These are phyloP conservation scores for Phengaris arion DNA, from an alignment of 2,888 invertebrate species.

Conservation along the genomic window DNA sequence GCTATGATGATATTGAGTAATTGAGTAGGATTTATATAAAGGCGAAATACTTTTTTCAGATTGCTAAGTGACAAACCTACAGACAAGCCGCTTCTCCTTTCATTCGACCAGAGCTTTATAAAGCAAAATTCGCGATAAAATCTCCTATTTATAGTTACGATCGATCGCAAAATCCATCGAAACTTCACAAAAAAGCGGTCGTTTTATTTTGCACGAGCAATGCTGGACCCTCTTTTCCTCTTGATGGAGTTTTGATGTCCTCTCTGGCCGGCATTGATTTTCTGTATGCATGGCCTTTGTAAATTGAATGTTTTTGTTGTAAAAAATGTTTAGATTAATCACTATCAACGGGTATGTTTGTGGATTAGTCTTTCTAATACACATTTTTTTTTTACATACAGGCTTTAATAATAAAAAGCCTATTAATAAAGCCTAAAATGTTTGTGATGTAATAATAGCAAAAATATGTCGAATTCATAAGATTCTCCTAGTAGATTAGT, in stretches of 20 bases:
- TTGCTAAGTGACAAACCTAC: not conserved
- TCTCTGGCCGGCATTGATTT: constrained; percentile 45
- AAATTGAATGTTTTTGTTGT: constrained; percentile 17
- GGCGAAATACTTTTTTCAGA: too few species aligned
- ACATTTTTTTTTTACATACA: too few species aligned
- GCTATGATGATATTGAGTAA: too few species aligned
- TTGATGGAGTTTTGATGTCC: constrained; percentile 69
- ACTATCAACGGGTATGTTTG: constrained; percentile 1
- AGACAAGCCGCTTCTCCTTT: not conserved
- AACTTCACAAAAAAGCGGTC: constrained; percentile 9
- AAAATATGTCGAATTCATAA: too few species aligned
- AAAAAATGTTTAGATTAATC: constrained; percentile 21
- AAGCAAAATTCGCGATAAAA: constrained; percentile 17
- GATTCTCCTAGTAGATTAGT: too few species aligned
- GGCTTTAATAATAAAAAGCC: too few species aligned
- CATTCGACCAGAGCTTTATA: not conserved
- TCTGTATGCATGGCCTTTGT: constrained; percentile 22
- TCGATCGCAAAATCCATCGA: constrained; percentile 2
- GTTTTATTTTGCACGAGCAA: constrained; percentile 39
- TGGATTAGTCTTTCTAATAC: too few species aligned
- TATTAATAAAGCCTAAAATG: too few species aligned
- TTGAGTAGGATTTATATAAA: too few species aligned
- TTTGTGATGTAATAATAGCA: too few species aligned
- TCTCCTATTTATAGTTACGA: constrained; percentile 5
- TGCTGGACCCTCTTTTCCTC: constrained; percentile 50